phyloP scores from a whole-genome alignment of 2,797 vertebrate species.

The Enteromius mattozi region DNA sequence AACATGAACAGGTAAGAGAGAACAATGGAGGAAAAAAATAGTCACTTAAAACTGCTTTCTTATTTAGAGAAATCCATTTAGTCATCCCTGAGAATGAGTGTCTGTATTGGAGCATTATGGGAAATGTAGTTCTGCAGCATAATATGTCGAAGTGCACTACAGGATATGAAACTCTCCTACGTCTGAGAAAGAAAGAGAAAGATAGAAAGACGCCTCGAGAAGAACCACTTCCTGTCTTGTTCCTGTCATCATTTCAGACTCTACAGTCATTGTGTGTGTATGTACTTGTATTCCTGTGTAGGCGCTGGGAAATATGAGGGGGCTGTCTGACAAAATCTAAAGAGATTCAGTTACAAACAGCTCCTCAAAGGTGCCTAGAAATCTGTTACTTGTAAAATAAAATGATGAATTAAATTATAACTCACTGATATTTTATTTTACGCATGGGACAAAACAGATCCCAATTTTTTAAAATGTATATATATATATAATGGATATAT shows the following conservation, averaged over 20 bases:
- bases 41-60: neutral
- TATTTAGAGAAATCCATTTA: constrained; percentile 5
- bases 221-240: constrained; percentile 59
- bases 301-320: constrained; percentile 51
- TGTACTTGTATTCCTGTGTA: constrained; percentile 56
- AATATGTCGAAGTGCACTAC: neutral
- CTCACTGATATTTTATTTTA: neutral
- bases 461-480: too few species aligned
- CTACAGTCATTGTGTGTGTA: constrained; percentile 36
- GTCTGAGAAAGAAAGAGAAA: constrained; percentile 23
- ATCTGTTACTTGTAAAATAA: neutral
- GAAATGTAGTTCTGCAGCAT: constrained; percentile 50
- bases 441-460: neutral
- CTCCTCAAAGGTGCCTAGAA: neutral
- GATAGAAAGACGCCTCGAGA: constrained; percentile 40
- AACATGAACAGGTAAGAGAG: neutral
- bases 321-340: constrained; percentile 37
- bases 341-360: constrained; percentile 8
- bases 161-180: constrained; percentile 41
- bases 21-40: neutral
- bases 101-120: constrained; percentile 34
- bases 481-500: too few species aligned
- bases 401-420: neutral
- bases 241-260: constrained; percentile 44
- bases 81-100: neutral